Percentiles rank a stretch among this genome's conserved stretches.
These are phyloP conservation scores for Pygoscelis antarcticus DNA, from an alignment of 2,113 vertebrate genomes.

Conservation along the genomic window DNA sequence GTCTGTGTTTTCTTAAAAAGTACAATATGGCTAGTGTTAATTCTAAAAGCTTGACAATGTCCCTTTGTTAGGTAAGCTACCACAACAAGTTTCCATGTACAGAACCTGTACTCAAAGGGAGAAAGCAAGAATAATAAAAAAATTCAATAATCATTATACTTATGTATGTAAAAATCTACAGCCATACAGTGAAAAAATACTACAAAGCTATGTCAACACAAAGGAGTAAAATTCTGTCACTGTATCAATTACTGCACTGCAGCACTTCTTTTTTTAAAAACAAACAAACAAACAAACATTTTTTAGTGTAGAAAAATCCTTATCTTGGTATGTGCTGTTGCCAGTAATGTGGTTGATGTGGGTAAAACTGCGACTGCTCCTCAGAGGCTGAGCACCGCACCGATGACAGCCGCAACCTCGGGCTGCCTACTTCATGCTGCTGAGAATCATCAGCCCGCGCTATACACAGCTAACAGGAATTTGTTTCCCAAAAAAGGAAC, in stretches of 20 bases:
- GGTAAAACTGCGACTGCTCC: neutral
- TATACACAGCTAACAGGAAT: fast-evolving
- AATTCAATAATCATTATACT: neutral
- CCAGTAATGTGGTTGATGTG: fast-evolving
- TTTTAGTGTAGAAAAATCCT: neutral
- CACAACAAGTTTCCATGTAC: neutral
- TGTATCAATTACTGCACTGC: neutral
- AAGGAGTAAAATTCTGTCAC: neutral
- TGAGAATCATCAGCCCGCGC: fast-evolving
- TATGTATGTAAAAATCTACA: neutral
- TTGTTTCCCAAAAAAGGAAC: fast-evolving
- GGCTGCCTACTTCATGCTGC: fast-evolving
- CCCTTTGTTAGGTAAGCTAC: neutral
- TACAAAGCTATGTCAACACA: neutral
- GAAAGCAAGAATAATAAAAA: neutral
- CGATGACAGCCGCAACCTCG: fast-evolving
- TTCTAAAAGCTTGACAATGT: neutral
- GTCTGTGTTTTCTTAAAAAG: neutral
- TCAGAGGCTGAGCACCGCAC: neutral
- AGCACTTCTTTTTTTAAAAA: neutral
- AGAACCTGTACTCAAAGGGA: neutral
- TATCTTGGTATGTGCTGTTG: neutral
- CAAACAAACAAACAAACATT: neutral
- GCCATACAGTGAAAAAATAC: conserved; percentile 28
- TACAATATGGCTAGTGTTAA: neutral